phyloP scores from a whole-genome alignment of 2,797 vertebrate genomes.

The Molossus molossus region DNA sequence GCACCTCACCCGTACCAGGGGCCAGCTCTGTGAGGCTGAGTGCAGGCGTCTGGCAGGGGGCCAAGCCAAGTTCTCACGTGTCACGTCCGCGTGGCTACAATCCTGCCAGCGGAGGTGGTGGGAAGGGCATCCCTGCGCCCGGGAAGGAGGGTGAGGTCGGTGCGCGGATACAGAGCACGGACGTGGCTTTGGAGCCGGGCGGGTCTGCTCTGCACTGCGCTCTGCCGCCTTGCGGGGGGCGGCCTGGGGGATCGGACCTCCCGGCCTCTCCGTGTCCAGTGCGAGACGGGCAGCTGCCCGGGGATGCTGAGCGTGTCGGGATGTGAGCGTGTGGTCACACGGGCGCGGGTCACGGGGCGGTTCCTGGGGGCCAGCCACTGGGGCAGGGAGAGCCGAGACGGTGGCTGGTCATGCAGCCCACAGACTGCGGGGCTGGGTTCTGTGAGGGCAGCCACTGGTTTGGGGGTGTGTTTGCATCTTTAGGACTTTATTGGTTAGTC shows the following conservation, averaged over 20 bases:
- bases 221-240: fast-evolving
- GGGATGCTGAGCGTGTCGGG: fast-evolving
- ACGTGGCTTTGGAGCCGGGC: not conserved
- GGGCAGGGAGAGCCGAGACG: too few relatives aligned
- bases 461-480: not conserved
- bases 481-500: not conserved
- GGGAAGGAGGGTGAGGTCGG: too few relatives aligned
- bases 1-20: too few relatives aligned
- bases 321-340: too few relatives aligned
- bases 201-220: not conserved
- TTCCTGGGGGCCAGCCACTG: fast-evolving
- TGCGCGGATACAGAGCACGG: not conserved
- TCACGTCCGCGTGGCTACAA: fast-evolving
- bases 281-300: too few relatives aligned
- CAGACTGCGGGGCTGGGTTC: fast-evolving
- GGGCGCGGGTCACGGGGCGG: fast-evolving
- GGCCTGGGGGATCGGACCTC: not conserved
- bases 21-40: fast-evolving
- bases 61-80: fast-evolving
- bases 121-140: too few relatives aligned
- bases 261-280: fast-evolving
- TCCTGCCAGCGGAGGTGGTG: fast-evolving
- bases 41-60: fast-evolving
- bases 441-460: fast-evolving
- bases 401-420: not conserved